These are phyloP conservation scores for Hypercompe scribonia DNA, from an alignment of 2,888 invertebrate genomes.

Conservation along the genomic window DNA sequence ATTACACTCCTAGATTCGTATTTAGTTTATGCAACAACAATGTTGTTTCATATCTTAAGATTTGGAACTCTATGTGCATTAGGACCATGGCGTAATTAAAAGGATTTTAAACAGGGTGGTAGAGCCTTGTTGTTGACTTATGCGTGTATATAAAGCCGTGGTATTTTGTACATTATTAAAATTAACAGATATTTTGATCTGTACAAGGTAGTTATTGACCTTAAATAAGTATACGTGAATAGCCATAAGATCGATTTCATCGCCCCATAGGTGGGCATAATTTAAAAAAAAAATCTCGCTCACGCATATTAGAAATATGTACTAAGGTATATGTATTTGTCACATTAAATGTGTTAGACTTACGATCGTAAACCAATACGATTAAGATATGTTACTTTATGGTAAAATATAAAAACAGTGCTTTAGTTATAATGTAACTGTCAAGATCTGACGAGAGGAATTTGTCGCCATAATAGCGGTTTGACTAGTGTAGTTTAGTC, in stretches of 20 bases:
- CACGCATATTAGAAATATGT: background rate
- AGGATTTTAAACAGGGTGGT: background rate
- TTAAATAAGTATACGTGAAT: background rate
- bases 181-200: background rate
- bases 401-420: background rate
- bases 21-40: background rate
- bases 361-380: constrained; percentile 23
- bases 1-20: background rate
- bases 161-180: background rate
- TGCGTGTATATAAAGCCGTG: background rate
- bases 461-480: too few relatives aligned
- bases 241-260: background rate
- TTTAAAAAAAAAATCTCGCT: background rate
- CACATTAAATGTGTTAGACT: constrained; percentile 12
- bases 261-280: background rate
- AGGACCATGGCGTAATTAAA: background rate
- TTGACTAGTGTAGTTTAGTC: too few relatives aligned
- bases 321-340: constrained; percentile 9
- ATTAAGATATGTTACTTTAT: background rate
- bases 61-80: background rate
- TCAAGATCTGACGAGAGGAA: background rate
- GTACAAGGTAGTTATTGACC: background rate
- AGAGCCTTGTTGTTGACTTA: background rate
- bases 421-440: background rate
- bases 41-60: background rate